Evolutionary conservation across 92 coral and sea anemone species (phyloP).

Genomic region (Phenganax subtilis): DNA sequence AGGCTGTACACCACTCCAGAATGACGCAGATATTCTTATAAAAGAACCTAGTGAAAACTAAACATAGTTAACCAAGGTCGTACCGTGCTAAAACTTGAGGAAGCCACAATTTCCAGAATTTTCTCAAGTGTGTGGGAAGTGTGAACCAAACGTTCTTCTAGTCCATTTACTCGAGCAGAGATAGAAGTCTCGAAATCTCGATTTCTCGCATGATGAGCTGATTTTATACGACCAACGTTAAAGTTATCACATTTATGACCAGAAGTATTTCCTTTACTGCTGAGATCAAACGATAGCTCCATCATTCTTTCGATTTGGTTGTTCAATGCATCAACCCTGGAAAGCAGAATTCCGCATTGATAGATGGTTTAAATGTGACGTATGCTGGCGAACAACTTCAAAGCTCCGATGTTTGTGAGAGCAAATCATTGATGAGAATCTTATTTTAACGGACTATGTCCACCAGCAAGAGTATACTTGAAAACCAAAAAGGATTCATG

Average conservation of each 20-base stretch:
- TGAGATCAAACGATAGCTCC: slow-evolving; percentile 42
- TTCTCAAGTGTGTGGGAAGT: slow-evolving; percentile 29
- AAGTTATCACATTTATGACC: not conserved
- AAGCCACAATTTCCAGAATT: slow-evolving; percentile 32
- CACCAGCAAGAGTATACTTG: not conserved
- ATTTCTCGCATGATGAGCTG: slow-evolving; percentile 28
- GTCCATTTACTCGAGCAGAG: slow-evolving; percentile 19
- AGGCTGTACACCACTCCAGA: not conserved
- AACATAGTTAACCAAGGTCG: not conserved
- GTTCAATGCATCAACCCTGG: slow-evolving; percentile 62
- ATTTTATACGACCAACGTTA: not conserved
- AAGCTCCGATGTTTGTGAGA: too few species aligned
- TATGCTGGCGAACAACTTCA: not conserved
- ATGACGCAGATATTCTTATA: not conserved
- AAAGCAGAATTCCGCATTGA: not conserved
- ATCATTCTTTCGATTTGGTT: slow-evolving; percentile 73
- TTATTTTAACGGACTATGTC: too few species aligned
- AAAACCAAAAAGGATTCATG: not conserved
- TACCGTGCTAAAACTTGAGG: slow-evolving; percentile 2
- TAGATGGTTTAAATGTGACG: not conserved
- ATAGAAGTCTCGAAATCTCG: slow-evolving; percentile 12
- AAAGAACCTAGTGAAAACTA: not conserved
- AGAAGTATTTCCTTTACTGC: slow-evolving; percentile 4
- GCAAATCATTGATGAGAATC: too few species aligned
- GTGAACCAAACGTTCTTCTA: slow-evolving; percentile 28